These are phyloP conservation scores for Dicerorhinus sumatrensis DNA, from an alignment of 2,113 vertebrate species.

Conservation along the genomic window DNA sequence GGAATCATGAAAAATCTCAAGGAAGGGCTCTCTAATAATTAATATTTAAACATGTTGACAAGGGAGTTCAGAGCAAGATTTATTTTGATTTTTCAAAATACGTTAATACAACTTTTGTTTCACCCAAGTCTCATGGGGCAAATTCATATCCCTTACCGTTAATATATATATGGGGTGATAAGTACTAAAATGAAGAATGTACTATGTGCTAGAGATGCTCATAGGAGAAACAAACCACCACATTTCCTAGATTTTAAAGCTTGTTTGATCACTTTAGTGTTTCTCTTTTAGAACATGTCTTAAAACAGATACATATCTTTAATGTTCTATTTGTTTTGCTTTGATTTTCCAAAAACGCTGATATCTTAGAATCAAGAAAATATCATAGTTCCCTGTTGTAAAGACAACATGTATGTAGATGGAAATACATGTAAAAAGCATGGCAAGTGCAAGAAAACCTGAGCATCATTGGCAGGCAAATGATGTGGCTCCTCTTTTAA, in stretches of 20 bases:
- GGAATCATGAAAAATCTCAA: neutral
- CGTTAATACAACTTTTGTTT: neutral
- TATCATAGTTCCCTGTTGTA: neutral
- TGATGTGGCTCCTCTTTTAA: neutral
- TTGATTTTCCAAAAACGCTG: neutral
- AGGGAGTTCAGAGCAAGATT: neutral
- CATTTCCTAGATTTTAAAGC: neutral
- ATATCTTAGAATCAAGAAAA: neutral
- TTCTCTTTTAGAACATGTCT: neutral
- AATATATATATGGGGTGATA: neutral
- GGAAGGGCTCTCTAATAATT: neutral
- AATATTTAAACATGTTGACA: neutral
- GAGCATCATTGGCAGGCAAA: neutral
- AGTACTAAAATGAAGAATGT: neutral
- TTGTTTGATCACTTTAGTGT: neutral
- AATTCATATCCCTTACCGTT: neutral
- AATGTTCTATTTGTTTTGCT: constrained; percentile 22
- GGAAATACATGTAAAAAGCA: neutral
- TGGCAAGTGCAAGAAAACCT: neutral
- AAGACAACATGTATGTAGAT: neutral
- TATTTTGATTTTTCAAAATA: constrained; percentile 13
- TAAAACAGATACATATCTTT: neutral
- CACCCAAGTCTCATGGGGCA: neutral
- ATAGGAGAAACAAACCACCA: neutral
- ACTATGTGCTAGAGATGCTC: neutral